These are phyloP conservation scores for Thunnus albacares DNA, from an alignment of 2,797 vertebrate genomes.

Conservation along the genomic window DNA sequence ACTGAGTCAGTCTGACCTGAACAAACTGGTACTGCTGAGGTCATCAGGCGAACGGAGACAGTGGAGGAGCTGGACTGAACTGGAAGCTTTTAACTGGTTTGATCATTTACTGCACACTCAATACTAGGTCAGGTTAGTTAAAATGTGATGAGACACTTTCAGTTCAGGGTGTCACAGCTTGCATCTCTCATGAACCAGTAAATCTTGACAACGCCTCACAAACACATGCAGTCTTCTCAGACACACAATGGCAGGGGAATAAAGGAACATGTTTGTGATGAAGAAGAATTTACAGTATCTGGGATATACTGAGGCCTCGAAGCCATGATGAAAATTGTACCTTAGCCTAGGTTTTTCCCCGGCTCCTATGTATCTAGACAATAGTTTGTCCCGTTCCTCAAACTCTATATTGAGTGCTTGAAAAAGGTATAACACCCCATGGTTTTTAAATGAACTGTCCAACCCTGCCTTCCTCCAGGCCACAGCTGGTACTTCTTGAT, in stretches of 20 bases:
- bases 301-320: no score
- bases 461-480: no score
- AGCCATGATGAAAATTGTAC: no score
- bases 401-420: no score
- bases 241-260: not conserved
- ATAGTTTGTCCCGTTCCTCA: no score
- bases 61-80: slow-evolving; percentile 11
- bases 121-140: slow-evolving; percentile 15
- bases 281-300: no score
- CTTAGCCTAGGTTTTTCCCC: no score
- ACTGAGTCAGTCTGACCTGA: slow-evolving; percentile 10
- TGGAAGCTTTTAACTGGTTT: slow-evolving; percentile 28
- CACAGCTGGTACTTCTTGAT: no score
- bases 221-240: not conserved
- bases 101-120: slow-evolving; percentile 38
- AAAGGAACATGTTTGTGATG: no score
- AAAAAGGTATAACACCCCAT: no score
- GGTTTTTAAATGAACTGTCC: no score
- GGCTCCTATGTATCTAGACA: no score
- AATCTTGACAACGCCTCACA: not conserved
- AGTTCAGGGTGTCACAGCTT: not conserved
- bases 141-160: slow-evolving; percentile 3
- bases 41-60: not conserved
- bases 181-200: not conserved
- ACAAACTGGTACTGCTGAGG: slow-evolving; percentile 15